Evolutionary conservation across 2,797 vertebrate genomes (phyloP), one percentile per base, ranked within the genome.

Genomic region (Anguilla obscura): DNA sequence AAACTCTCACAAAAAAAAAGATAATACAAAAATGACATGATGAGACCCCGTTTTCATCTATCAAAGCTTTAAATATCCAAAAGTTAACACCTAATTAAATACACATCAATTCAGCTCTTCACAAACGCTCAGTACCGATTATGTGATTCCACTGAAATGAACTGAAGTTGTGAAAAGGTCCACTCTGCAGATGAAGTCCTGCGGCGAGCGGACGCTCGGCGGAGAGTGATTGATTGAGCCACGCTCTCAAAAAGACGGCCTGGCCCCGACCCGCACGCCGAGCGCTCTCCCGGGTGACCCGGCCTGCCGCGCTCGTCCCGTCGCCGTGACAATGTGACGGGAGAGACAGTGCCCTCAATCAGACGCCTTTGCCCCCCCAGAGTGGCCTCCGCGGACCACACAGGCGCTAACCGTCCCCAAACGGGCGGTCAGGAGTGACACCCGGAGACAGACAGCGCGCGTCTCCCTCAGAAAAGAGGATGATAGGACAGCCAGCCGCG

Each of bases 201-300:
- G 89, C 90, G 79, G 8, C 74, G 40, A 27, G 89, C 85, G 89
- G 86, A 85, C 58, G 58, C 82, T 88, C 86, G 69, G 87, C 91
- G 88, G 86, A 86, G 58, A 85, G 89, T 93, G 94, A 95, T 92
- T 93, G 94, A 95, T 94, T 93, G 93, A 90, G 90, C 89, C 93
- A 92, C 90, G 89, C 76, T 50, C 88, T 86, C 86, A 88, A 85
- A 84, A 71, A 89, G 84, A 89, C 90, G 91, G 90, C 90, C 91
- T 88, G 89, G 89, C 50, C 50, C 36, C 45, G 76, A 91, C 92
- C 91, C 92, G 93, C 94, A 90, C 92, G 86, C 91, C 93, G 92
- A 93, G 86, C 92, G 92, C 45, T 27, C 88, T 87, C 82, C 90
- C 88, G 91, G 90, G 91, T 92, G 90, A 93, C 92, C 92, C 52